A percentile compares a stretch with the other conserved stretches of the same genome.
Evolutionary conservation across 2,113 vertebrate genomes (phyloP).

Genomic region (Circaetus gallicus): DNA sequence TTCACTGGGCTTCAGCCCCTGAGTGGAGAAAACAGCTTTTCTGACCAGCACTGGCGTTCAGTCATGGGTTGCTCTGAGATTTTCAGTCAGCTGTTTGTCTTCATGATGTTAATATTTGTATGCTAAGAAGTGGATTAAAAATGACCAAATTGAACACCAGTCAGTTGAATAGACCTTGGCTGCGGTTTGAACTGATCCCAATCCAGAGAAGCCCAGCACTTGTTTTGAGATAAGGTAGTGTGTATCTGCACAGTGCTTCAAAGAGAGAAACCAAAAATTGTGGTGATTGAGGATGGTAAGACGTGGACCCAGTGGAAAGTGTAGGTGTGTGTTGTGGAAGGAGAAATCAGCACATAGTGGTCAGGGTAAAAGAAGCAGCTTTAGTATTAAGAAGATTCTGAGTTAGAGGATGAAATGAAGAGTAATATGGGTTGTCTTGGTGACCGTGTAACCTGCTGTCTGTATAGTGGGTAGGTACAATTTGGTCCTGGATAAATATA

Average conservation of each 20-base stretch:
- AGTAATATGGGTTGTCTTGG: not conserved
- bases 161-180: not conserved
- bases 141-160: not conserved
- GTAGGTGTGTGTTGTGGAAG: not conserved
- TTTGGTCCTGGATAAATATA: not conserved
- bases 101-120: not conserved
- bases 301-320: accelerated
- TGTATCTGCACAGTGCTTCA: not conserved
- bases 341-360: not conserved
- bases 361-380: not conserved
- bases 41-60: not conserved
- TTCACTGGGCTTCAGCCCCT: not conserved
- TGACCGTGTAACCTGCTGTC: not conserved
- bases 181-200: too few relatives aligned
- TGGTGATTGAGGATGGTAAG: not conserved
- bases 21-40: not conserved
- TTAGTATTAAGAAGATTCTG: not conserved
- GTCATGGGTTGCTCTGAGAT: not conserved
- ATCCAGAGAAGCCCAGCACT: not conserved
- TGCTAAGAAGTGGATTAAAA: not conserved
- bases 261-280: not conserved
- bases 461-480: not conserved
- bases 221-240: not conserved
- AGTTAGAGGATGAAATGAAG: not conserved
- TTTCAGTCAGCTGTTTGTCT: not conserved